phyloP scores from a whole-genome alignment of 2,888 invertebrate genomes.

The Diaprepes abbreviatus region DNA sequence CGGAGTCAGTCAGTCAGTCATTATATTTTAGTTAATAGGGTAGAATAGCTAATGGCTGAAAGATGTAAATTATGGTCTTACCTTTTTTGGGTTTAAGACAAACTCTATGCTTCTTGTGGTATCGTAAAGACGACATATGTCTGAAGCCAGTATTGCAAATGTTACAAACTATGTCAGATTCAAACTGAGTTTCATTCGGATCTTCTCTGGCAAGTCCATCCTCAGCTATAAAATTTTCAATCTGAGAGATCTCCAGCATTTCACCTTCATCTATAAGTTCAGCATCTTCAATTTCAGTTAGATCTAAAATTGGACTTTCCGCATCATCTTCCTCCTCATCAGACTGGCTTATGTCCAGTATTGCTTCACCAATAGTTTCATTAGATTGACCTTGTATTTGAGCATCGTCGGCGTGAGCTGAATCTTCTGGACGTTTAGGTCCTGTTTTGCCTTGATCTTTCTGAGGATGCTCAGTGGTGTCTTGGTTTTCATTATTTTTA shows the following conservation, averaged over 20 bases:
- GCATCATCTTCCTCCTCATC: background rate
- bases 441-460: background rate
- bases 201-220: background rate
- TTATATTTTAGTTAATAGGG: too few relatives aligned
- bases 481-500: background rate
- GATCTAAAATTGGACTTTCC: constrained; percentile 1
- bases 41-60: too few relatives aligned
- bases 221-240: constrained; percentile 20
- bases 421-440: background rate
- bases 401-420: background rate
- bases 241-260: constrained; percentile 24
- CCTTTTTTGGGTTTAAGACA: constrained; percentile 48
- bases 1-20: too few relatives aligned
- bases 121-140: constrained; percentile 46
- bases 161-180: constrained; percentile 32
- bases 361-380: constrained; percentile 7
- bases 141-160: constrained; percentile 47
- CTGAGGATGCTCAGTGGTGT: background rate
- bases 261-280: constrained; percentile 2
- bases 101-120: constrained; percentile 46
- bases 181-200: background rate
- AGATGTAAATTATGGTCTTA: constrained; percentile 1
- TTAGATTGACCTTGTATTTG: background rate
- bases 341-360: constrained; percentile 2
- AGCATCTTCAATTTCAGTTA: constrained; percentile 16